A percentile compares a stretch with the other conserved stretches of the same genome.
phyloP scores from a whole-genome alignment of 37 sponge, comb jelly and placozoan species.

The Beroe ovata region DNA sequence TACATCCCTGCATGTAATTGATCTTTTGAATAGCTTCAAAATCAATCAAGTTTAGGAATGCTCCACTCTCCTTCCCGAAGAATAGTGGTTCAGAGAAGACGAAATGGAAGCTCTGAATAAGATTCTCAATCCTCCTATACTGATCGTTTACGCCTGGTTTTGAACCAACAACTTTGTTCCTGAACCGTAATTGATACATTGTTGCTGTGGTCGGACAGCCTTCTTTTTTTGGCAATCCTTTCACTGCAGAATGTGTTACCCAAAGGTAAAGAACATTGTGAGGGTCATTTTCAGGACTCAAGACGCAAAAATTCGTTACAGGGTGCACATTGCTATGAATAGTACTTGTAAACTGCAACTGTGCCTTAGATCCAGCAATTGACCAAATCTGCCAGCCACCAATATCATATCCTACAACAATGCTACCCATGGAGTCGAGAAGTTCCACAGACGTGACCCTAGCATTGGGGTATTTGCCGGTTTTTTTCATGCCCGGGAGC shows the following conservation, averaged over 20 bases:
- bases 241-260: not conserved
- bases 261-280: conserved; percentile 48
- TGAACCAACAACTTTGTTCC: conserved; percentile 8
- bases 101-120: conserved; percentile 50
- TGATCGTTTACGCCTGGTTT: conserved; percentile 55
- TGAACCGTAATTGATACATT: conserved; percentile 42
- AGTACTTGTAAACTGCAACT: conserved; percentile 28
- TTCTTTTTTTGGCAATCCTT: not conserved
- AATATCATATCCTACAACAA: conserved; percentile 13
- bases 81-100: not conserved
- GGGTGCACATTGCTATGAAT: not conserved
- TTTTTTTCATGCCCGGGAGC: not conserved
- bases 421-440: not conserved
- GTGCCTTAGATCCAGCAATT: conserved; percentile 48
- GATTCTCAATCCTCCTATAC: conserved; percentile 49
- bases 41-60: conserved; percentile 4
- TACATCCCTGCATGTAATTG: conserved; percentile 38
- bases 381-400: conserved; percentile 68
- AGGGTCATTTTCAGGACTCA: conserved; percentile 47
- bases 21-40: conserved; percentile 44
- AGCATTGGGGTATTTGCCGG: not conserved
- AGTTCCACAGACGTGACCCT: not conserved
- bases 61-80: conserved; percentile 34
- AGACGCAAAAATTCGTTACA: conserved; percentile 25
- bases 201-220: conserved; percentile 6